Base-by-base conservation (phyloP, 2,888 invertebrate species). In the Microctonus aethiopoides region DNA sequence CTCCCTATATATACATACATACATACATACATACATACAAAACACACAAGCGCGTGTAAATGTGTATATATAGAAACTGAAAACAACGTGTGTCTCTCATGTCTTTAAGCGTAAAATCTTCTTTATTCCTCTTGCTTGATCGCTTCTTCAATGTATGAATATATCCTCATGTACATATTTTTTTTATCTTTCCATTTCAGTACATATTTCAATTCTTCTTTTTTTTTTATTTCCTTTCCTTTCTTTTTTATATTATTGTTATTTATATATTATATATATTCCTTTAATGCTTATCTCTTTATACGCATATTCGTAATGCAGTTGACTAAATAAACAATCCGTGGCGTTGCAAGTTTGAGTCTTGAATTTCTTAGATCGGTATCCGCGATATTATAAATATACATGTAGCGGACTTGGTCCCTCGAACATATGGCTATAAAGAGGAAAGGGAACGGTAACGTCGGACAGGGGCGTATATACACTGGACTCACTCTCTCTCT, bases 371-470 rank as follows among this genome's bases (percentile, higher is more conserved):
- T 74, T 66, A 78, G 82, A 83, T 83, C 75, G 78, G 80, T 79
- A 81, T 80, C 79, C 78, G 73, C 77, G 82, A 83, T 78, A 78
- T 81, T 80, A 78, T 79, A 80, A 83, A 80, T 81, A 81, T 80
- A 81, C 79, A 80, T 79, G 81, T 79, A 75, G 79, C 77, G 76
- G 67, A 68, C n/a, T 16, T n/a, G 4, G 46, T 6, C 16, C 46
- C 7, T 46, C 6, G 46, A 16, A 46, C 46, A 46, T 46, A 16
- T 46, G 66, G 71, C 70, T 65, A 67, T 46, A 39, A 20, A 67
- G 70, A 59, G 57, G 41, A 51, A 26, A 1, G 20, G 13, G 39
- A 22, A 54, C n/a, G 1, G 24, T n/a, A 46, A 46, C 6, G 16
- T 46, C 16, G 46, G 7, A 16, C 46, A 46, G 16, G 16, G 46